Evolutionary conservation across 2,113 vertebrate genomes (phyloP).

Genomic region (Prochilodus magdalenae): DNA sequence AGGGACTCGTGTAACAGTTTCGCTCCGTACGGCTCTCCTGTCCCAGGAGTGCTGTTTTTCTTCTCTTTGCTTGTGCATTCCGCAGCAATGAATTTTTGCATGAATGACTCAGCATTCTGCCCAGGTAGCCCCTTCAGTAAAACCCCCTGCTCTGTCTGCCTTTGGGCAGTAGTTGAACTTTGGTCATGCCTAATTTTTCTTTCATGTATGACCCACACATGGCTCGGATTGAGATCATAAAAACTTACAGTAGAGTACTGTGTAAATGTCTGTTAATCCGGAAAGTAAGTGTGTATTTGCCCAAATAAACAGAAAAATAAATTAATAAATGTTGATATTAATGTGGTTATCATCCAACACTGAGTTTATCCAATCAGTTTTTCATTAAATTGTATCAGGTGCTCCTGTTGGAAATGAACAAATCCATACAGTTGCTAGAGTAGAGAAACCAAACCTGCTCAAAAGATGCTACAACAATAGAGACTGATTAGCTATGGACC

Average conservation of each 20-base stretch:
- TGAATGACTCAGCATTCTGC: constrained; percentile 52
- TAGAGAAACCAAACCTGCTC: too few species aligned
- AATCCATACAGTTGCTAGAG: too few species aligned
- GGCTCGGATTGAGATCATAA: neutral
- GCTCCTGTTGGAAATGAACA: too few species aligned
- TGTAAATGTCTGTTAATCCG: neutral
- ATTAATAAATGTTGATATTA: too few species aligned
- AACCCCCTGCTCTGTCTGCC: neutral
- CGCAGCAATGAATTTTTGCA: constrained; percentile 42
- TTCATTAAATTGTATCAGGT: too few species aligned
- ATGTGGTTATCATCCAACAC: too few species aligned
- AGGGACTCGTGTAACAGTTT: constrained; percentile 45
- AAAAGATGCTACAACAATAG: too few species aligned
- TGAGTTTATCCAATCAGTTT: too few species aligned
- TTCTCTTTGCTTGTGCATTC: constrained; percentile 48
- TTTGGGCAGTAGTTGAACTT: constrained; percentile 1
- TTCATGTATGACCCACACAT: neutral
- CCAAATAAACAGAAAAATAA: too few species aligned
- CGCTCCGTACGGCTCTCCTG: constrained; percentile 41
- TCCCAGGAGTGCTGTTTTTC: constrained; percentile 50
- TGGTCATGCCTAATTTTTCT: neutral
- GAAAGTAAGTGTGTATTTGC: too few species aligned
- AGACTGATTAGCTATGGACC: too few species aligned
- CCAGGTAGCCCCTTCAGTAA: constrained; percentile 41
- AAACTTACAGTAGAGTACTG: neutral